These are phyloP conservation scores for Phalanger gymnotis DNA, from an alignment of 2,797 vertebrate genomes.

Conservation along the genomic window DNA sequence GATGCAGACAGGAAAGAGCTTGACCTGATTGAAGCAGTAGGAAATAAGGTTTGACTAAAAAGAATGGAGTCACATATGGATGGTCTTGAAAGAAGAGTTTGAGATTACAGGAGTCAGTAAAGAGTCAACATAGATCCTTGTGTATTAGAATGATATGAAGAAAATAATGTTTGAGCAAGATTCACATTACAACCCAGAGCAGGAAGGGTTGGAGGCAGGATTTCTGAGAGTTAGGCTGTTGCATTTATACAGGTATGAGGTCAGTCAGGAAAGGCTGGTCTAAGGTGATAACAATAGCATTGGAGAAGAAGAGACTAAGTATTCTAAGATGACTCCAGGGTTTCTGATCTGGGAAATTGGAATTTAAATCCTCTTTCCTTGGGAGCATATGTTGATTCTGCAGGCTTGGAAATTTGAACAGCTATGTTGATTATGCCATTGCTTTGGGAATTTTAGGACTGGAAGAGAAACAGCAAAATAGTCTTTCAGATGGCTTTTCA, in stretches of 20 bases:
- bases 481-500: not conserved
- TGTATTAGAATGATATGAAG: not conserved
- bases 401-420: constrained; percentile 30
- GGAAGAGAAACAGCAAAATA: not conserved
- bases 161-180: not conserved
- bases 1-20: not conserved
- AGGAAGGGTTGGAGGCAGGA: not conserved
- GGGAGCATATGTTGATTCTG: constrained; percentile 18
- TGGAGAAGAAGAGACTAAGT: not conserved
- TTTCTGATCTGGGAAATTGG: constrained; percentile 35
- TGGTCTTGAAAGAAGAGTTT: not conserved
- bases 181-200: not conserved
- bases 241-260: not conserved
- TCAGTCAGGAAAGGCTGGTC: not conserved
- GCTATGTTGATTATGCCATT: not conserved
- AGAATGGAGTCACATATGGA: not conserved
- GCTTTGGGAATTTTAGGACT: not conserved
- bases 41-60: not conserved
- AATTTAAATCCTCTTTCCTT: constrained; percentile 24
- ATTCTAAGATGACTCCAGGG: not conserved
- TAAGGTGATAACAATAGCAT: not conserved
- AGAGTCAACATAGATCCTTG: not conserved
- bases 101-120: not conserved
- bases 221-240: not conserved
- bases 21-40: not conserved